Percentiles rank a stretch among this genome's conserved stretches.
Evolutionary conservation across 1,140 invertebrate genomes (phyloP).

Genomic region (Cherax quadricarinatus): DNA sequence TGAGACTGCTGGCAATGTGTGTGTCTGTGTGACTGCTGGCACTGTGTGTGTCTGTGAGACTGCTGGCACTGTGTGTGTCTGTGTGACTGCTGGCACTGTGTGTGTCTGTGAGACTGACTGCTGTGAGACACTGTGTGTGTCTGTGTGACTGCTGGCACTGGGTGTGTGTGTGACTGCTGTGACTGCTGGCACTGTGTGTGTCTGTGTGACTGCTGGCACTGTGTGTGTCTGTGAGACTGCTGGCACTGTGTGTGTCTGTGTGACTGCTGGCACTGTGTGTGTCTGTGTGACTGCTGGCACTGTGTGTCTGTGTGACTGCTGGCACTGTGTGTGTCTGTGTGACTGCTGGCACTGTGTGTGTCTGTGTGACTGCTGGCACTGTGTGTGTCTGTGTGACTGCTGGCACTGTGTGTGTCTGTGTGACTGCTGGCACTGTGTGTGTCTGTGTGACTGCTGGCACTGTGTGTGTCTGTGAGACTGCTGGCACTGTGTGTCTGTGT

Average conservation of each 20-base stretch:
- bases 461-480: background rate
- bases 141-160: background rate
- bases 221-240: background rate
- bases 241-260: background rate
- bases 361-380: background rate
- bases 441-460: background rate
- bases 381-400: background rate
- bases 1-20: background rate
- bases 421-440: background rate
- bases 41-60: background rate
- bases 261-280: background rate
- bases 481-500: no score
- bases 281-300: no score
- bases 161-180: background rate
- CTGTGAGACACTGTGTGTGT: background rate
- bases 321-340: background rate
- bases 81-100: background rate
- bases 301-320: no score
- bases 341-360: background rate
- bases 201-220: background rate
- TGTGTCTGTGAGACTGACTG: background rate
- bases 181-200: background rate
- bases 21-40: background rate
- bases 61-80: background rate
- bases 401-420: background rate